Evolutionary conservation across 2,888 invertebrate species (phyloP), one percentile per base, ranked within the genome.

Genomic region (Pimpla rufipes): DNA sequence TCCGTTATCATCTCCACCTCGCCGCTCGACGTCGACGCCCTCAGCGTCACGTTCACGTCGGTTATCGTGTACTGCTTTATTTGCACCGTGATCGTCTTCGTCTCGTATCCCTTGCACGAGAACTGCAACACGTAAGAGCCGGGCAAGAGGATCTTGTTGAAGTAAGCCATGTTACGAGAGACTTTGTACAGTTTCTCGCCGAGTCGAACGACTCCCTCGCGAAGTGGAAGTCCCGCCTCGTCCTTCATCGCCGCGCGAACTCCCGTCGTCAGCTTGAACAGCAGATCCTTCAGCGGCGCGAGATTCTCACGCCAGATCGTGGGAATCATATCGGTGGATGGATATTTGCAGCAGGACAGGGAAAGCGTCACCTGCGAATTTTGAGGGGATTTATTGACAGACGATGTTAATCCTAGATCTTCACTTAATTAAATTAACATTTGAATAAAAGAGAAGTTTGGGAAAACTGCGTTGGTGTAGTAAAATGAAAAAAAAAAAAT

Each of bases 291-390:
- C 1, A 93, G 70, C 0, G 92, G 92, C 42, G 82, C n/a, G 57
- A 94, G 84, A 85, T 91, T 93, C 37, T 92, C 89, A 45, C 91
- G 89, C 94, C 93, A 94, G 18, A 93, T 88, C 21, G 85, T 85
- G 13, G 92, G 90, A 59, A 93, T 89, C 10, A 87, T 86, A n/a
- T 88, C 87, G n/a, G 92, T 94, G 0, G 92, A 89, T 0, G 98
- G 98, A 95, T 97, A 97, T 87, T 96, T 96, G 90, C 98, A 98
- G 89, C 98, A 98, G 75, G 96, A 96, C 35, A 98, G 82, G n/a
- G 91, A 91, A 18, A 93, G 81, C 23, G 89, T 89, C 75, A 93
- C 87, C 92, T 93, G 47, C 55, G 88, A 88, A 47, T 45, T 45
- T 42, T 11, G 29, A 10, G 6, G 2, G 4, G 23, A 4, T 37